Conservation (phyloP, 1,140 invertebrate species). For the Trachymyrmex cornetzi region DNA sequence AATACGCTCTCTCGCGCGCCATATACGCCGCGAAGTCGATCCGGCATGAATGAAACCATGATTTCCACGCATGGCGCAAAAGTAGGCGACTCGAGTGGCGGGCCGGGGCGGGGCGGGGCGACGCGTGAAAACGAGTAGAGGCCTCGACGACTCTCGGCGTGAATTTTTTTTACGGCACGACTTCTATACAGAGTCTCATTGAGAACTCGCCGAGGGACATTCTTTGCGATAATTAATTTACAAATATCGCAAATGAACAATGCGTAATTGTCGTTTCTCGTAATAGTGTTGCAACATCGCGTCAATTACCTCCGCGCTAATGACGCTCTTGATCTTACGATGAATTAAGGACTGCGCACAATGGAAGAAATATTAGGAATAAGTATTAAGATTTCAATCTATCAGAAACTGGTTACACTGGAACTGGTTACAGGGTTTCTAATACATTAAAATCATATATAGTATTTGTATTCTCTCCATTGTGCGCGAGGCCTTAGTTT, state of each 20-base stretch:
- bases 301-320: not conserved
- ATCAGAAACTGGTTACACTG: too few relatives aligned
- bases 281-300: not conserved
- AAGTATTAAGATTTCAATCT: too few relatives aligned
- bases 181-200: not conserved
- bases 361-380: too few relatives aligned
- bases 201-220: not conserved
- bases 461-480: too few relatives aligned
- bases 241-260: conserved; percentile 8
- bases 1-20: conserved; percentile 16
- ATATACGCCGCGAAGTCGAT: conserved; percentile 73
- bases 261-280: not conserved
- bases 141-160: conserved; percentile 10
- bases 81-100: conserved; percentile 65
- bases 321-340: not conserved
- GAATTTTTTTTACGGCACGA: conserved; percentile 27
- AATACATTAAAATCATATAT: too few relatives aligned
- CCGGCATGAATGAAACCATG: conserved; percentile 83
- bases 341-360: not conserved
- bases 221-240: not conserved
- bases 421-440: too few relatives aligned
- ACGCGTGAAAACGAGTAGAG: conserved; percentile 33
- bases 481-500: not conserved
- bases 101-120: not conserved
- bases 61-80: conserved; percentile 81